A percentile compares a stretch with the other conserved stretches of the same genome.
Conservation (phyloP, 2,797 vertebrate species). For the Bradypodion pumilum region DNA sequence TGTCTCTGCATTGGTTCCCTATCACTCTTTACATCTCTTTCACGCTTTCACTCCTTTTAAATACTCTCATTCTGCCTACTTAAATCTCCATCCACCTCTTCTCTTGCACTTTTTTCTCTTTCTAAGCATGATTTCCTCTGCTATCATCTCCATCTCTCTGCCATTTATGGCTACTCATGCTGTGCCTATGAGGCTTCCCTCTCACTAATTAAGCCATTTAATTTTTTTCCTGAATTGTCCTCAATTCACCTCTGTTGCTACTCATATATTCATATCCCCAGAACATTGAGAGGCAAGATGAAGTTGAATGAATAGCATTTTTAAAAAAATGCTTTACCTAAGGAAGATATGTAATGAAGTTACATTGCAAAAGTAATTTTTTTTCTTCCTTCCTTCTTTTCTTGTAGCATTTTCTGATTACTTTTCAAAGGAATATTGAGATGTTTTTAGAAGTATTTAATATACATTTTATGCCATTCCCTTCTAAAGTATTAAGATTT, state of each 20-base stretch:
- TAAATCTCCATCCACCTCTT: background rate
- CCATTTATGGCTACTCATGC: too few relatives aligned
- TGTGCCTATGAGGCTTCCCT: too few relatives aligned
- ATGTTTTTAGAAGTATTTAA: background rate
- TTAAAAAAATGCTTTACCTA: background rate
- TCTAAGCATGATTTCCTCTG: background rate
- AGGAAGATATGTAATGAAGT: too few relatives aligned
- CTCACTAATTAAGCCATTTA: background rate
- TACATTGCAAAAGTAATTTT: too few relatives aligned
- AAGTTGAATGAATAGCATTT: background rate
- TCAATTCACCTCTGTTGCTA: background rate
- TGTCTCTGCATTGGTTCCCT: background rate
- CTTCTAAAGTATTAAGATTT: background rate
- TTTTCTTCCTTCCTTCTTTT: too few relatives aligned
- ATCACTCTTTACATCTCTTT: background rate
- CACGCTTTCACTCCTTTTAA: background rate
- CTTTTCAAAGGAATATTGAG: background rate
- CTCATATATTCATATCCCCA: background rate
- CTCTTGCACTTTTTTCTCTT: background rate
- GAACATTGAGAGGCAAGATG: background rate
- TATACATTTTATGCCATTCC: background rate
- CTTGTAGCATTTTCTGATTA: background rate
- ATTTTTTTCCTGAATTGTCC: background rate
- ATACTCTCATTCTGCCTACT: background rate
- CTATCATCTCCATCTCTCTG: background rate